Evolutionary conservation across 2,888 invertebrate species (phyloP), one percentile per base, ranked within the genome.

Genomic region (Creontiades dilutus): DNA sequence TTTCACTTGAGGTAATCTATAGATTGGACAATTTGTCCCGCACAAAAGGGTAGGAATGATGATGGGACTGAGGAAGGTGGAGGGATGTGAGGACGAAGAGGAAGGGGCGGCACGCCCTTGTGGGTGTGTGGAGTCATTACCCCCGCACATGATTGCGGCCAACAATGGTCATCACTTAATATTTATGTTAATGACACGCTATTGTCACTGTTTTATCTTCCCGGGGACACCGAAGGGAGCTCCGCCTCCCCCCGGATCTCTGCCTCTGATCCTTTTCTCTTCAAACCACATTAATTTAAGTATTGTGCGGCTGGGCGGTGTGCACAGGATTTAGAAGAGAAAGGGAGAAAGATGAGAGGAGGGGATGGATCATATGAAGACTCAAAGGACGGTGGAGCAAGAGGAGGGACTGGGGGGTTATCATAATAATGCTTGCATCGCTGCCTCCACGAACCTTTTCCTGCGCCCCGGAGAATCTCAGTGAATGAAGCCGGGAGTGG

Each of bases 141-240:
- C 89, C 68, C 89, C 37, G 47, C 61, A 46, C 86, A 48, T 46
- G 68, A 82, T 89, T 89, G 89, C 82, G 89, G 89, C 82, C 86
- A 90, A 90, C 90, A 90, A 90, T 90, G 90, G 90, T 90, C 90
- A 90, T 82, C 90, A 89, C 90, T 90, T 90, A 90, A 90, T 90
- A 90, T 90, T 90, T 90, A 90, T 90, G 90, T 90, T 90, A 90
- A 90, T 90, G 90, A 86, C 55, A 78, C 86, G 86, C 90, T 86
- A 90, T 90, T 90, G 90, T 90, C 86, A 90, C 90, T 90, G 90
- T 86, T 90, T 90, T 86, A 90, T 90, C 90, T 90, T 23, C 78
- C 78, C 52, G 76, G 78, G 88, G 37, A 27, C 28, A 76, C 28
- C 16, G 80, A 27, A 37, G 16, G 87, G 76, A 52, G 27, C 52